phyloP scores from a whole-genome alignment of 1,140 invertebrate species.

The Lucilia sericata region DNA sequence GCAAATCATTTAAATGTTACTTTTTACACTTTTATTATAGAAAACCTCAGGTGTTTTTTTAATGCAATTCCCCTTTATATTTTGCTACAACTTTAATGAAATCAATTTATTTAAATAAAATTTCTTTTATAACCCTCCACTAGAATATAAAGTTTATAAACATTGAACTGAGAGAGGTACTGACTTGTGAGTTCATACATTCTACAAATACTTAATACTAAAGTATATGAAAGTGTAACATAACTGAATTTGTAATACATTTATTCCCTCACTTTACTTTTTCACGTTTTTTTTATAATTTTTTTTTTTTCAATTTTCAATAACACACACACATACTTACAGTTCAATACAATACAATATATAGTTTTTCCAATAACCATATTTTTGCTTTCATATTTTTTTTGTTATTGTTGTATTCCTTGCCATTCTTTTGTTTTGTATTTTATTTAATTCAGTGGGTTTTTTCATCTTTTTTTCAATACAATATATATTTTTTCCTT shows the following conservation, averaged over 20 bases:
- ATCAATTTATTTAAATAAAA: no score
- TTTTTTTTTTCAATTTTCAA: conserved; percentile 1
- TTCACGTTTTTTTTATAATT: not conserved
- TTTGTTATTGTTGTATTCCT: not conserved
- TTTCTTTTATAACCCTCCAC: no score
- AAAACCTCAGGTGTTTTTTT: no score
- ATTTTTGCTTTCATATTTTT: not conserved
- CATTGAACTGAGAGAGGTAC: no score
- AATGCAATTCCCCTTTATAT: no score
- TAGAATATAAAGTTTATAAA: no score
- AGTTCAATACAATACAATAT: not conserved
- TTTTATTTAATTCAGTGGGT: conserved; percentile 2
- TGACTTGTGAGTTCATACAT: no score
- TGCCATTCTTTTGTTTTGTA: not conserved
- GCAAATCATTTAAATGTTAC: no score
- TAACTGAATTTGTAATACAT: not conserved
- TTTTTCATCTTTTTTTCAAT: not conserved
- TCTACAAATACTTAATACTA: no score
- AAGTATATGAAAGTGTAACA: no score
- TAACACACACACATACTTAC: not conserved
- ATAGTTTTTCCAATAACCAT: not conserved
- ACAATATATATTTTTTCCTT: not conserved
- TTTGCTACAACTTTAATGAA: no score
- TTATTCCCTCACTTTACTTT: not conserved
- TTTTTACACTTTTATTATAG: no score